These are phyloP conservation scores for Eospalax fontanierii DNA, from an alignment of 2,797 vertebrate genomes.

Conservation along the genomic window DNA sequence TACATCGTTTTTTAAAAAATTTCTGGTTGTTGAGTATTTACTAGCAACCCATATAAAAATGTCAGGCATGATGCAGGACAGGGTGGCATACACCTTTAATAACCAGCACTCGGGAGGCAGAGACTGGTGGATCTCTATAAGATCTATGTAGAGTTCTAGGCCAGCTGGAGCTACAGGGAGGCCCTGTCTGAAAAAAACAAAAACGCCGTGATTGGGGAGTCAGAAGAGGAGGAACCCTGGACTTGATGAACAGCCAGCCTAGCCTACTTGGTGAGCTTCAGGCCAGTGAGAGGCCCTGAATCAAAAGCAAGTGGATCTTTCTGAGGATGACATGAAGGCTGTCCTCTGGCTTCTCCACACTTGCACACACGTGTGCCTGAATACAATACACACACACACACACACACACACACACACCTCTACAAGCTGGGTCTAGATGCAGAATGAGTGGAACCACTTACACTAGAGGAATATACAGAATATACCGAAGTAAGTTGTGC, in stretches of 20 bases:
- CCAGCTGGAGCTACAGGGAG: too few relatives aligned
- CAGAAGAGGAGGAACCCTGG: neutral
- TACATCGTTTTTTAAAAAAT: neutral
- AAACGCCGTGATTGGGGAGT: neutral
- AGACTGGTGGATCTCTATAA: neutral
- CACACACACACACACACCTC: neutral
- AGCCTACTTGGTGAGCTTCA: neutral
- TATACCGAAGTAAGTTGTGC: neutral
- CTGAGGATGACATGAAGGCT: neutral
- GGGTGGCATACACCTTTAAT: too few relatives aligned
- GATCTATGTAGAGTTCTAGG: too few relatives aligned
- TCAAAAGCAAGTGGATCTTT: neutral
- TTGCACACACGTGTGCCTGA: neutral
- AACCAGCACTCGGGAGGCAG: neutral
- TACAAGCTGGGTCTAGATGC: too few relatives aligned
- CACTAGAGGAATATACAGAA: neutral
- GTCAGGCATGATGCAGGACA: neutral
- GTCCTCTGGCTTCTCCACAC: neutral
- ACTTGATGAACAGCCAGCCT: fast-evolving
- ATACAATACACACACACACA: neutral
- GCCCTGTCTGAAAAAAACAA: too few relatives aligned
- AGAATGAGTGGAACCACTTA: neutral
- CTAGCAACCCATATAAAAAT: neutral
- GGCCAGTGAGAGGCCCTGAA: too few relatives aligned
- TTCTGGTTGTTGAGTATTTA: neutral